Evolutionary conservation across 1,140 invertebrate species (phyloP).

Genomic region (Atta cephalotes): DNA sequence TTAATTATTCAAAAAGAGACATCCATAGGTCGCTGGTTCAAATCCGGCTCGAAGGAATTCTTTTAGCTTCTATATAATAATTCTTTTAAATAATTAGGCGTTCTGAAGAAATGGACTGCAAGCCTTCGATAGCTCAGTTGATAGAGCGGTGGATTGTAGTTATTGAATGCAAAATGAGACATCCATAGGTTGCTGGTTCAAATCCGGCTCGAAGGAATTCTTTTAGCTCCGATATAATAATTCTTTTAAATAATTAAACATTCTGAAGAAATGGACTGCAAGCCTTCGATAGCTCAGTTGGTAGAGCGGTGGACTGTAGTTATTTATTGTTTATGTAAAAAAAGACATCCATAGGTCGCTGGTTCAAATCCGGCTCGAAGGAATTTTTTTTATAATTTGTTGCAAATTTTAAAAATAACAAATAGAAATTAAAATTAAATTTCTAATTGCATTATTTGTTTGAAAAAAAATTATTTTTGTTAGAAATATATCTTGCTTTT

Average conservation of each 20-base stretch:
- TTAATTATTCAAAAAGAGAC: constrained; percentile 67
- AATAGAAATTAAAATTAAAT: neutral
- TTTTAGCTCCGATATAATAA: constrained; percentile 53
- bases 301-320: constrained; percentile 95
- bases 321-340: constrained; percentile 60
- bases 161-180: constrained; percentile 22
- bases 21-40: constrained; percentile 84
- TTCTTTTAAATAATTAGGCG: neutral
- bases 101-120: no score
- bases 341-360: constrained; percentile 82
- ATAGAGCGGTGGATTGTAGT: constrained; percentile 95
- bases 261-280: neutral
- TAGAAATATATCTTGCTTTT: neutral
- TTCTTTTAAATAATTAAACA: neutral
- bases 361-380: constrained; percentile 84
- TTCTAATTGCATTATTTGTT: neutral
- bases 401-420: neutral
- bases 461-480: neutral
- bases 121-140: constrained; percentile 94
- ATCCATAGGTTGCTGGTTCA: constrained; percentile 84
- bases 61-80: neutral
- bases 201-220: constrained; percentile 82
- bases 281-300: constrained; percentile 94
- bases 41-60: constrained; percentile 81
- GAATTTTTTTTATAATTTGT: constrained; percentile 67